phyloP scores from a whole-genome alignment of 2,113 vertebrate genomes.

The Vombatus ursinus region DNA sequence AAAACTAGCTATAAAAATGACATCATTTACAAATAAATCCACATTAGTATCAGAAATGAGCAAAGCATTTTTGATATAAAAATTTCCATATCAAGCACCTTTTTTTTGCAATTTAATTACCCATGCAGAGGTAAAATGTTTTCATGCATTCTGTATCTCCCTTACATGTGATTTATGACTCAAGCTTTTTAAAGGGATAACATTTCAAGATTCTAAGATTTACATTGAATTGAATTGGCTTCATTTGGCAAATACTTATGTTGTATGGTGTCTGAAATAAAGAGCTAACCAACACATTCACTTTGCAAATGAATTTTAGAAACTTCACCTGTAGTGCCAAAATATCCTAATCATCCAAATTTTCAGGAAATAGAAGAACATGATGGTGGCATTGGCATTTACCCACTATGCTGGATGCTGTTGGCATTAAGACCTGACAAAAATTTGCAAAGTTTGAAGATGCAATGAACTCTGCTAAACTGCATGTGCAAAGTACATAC shows the following conservation, averaged over 20 bases:
- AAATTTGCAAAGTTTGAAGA: slow-evolving; percentile 37
- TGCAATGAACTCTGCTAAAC: slow-evolving; percentile 62
- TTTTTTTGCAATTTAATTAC: slow-evolving; percentile 67
- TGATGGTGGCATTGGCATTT: background rate
- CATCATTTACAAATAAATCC: slow-evolving; percentile 83
- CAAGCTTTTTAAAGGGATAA: slow-evolving; percentile 37
- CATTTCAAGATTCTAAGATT: slow-evolving; percentile 1
- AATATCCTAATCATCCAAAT: background rate
- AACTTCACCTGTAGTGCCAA: slow-evolving; percentile 20
- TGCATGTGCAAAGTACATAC: slow-evolving; percentile 64
- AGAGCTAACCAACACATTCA: slow-evolving; percentile 33
- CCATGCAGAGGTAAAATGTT: slow-evolving; percentile 76
- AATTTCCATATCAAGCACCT: slow-evolving; percentile 79
- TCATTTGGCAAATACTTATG: slow-evolving; percentile 46
- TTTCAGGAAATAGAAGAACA: background rate
- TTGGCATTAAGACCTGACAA: slow-evolving; percentile 22
- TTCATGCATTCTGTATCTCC: slow-evolving; percentile 59
- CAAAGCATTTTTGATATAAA: slow-evolving; percentile 79
- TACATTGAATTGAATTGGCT: slow-evolving; percentile 19
- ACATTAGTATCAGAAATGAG: slow-evolving; percentile 75
- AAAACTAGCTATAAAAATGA: slow-evolving; percentile 82
- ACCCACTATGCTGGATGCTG: background rate
- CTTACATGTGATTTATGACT: slow-evolving; percentile 50
- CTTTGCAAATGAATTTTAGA: slow-evolving; percentile 29
- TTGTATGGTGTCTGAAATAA: slow-evolving; percentile 34